Base-by-base conservation (phyloP, 2,797 vertebrate species). In the Cynodonichthys magdalenae region DNA sequence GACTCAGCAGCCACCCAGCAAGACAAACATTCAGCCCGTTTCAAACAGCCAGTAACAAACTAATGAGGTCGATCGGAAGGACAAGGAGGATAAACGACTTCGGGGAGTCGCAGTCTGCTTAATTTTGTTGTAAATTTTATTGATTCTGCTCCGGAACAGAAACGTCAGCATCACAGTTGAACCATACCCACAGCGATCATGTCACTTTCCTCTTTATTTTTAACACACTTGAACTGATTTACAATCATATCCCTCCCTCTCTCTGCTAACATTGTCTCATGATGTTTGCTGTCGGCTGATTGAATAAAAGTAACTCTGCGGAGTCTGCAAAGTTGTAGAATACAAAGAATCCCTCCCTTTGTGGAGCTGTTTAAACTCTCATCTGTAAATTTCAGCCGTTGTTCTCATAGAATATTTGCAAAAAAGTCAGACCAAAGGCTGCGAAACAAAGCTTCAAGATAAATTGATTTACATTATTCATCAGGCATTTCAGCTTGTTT, bases 31-130 rank as follows among this genome's bases (percentile, higher is more conserved):
- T 61, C 48, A 52, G 27, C 62, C 55, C 8, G 10, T 49, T 57
- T 50, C 59, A 60, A 53, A 46, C 52, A 74, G 36, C 76, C 52
- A 27, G 27, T 36, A 62, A 75, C 29, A 42, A 80, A 59, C 65
- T 57, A 56, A 76, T 59, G 69, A 69, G 63, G 54, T 73, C 44
- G n/a, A 69, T 69, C 63, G 5, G 50, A 55, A 65, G 64, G 68
- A 69, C 34, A 27, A 65, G 60, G 45, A 58, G 53, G 66, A 59
- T 47, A 44, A 69, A 66, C 49, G 28, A 39, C 54, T 41, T 28
- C 9, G 15, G 42, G 42, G 41, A 28, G 45, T 15, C 1, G 34
- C 28, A 17, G 46, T 62, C 57, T 28, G 24, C n/a, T 42, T 56
- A 53, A 52, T 53, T 36, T 36, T 17, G 42, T 42, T n/a, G 48